Evolutionary conservation across 1,140 invertebrate species (phyloP), one percentile per base, ranked within the genome.

Genomic region (Araneus ventricosus): DNA sequence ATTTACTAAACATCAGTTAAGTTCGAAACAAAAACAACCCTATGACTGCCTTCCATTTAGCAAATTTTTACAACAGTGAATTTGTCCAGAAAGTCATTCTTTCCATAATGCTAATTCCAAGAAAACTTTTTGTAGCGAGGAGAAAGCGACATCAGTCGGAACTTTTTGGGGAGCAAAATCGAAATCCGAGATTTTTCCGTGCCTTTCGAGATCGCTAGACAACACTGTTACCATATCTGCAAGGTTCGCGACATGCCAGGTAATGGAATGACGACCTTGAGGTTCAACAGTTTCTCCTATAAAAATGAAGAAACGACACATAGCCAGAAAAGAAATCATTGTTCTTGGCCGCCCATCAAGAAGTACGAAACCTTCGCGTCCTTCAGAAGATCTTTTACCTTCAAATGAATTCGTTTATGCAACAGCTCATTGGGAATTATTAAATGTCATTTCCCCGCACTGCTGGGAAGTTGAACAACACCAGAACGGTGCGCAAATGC

Each of bases 381-480:
- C 63, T 75, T 30, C 70, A 75, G 45, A 34, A 75, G 70, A 75
- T 75, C 70, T 75, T 75, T 75, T 75, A 75, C 70, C 70, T 75
- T 75, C 70, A 75, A 75, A 75, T 75, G 70, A 75, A 75, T 75
- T 75, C 30, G 17, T 75, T 75, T 75, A 75, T 75, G 70, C 70
- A 75, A 75, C 5, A 75, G 70, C 70, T 75, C 30, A 37, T 75
- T 37, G 70, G 20, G 30, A 37, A 14, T 75, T 75, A 75, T 75
- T 75, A 75, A 34, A 75, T 20, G 70, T 75, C 70, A 34, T 34
- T 75, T 37, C 30, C 30, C 20, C 34, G 20, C 20, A 37, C 20
- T 22, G 30, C 27, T 70, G 70, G 20, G 34, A 75, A 34, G 34
- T 27, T 75, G 30, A 37, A 75, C 27, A 75, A 37, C 70, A 75